phyloP scores from a whole-genome alignment of 2,113 vertebrate species.

The Atrichornis clamosus region DNA sequence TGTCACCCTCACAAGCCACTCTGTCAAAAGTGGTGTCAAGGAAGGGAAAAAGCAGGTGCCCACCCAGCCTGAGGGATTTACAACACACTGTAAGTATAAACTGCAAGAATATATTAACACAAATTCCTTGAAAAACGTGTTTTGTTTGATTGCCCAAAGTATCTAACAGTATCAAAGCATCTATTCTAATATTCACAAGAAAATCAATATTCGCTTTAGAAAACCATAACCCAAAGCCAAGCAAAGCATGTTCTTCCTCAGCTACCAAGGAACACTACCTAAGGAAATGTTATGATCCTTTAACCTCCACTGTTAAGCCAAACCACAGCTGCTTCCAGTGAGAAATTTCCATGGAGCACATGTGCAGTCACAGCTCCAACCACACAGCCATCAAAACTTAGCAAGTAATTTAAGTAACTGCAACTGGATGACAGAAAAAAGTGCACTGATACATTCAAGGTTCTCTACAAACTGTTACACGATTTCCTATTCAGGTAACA shows the following conservation, averaged over 20 bases:
- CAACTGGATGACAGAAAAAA: not conserved
- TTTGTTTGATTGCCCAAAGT: not conserved
- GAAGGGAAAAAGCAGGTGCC: not conserved
- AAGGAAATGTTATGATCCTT: not conserved
- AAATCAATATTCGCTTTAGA: not conserved
- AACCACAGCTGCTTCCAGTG: not conserved
- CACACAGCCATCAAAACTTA: not conserved
- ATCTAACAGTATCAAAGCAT: not conserved
- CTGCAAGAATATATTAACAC: not conserved
- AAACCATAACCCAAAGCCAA: not conserved
- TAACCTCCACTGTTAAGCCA: not conserved
- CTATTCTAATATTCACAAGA: too few species aligned
- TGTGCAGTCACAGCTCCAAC: not conserved
- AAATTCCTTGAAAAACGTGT: not conserved
- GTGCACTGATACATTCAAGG: not conserved
- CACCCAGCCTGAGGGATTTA: not conserved
- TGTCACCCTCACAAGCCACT: not conserved
- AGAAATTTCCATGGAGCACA: not conserved
- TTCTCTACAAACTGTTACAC: not conserved
- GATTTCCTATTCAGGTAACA: not conserved
- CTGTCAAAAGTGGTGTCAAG: not conserved
- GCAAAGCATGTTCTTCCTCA: not conserved
- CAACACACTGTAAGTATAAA: accelerated
- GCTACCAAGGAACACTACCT: not conserved
- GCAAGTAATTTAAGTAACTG: not conserved